Percentiles rank a stretch among this genome's conserved stretches.
These are phyloP conservation scores for Trichacis sp. DNA, from an alignment of 2,888 invertebrate genomes.

Conservation along the genomic window DNA sequence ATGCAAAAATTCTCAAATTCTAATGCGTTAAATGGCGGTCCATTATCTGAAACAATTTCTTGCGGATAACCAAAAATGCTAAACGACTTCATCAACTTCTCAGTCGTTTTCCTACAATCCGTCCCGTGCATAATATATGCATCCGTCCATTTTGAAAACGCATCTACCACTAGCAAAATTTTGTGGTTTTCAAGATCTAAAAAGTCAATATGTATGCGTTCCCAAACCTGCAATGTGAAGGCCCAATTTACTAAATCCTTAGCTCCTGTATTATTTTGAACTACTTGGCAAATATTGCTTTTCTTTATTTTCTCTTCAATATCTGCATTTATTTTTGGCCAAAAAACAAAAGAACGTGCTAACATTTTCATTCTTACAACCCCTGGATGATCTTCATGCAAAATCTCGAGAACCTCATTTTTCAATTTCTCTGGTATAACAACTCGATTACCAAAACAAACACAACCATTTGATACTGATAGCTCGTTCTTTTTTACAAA, in stretches of 20 bases:
- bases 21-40: slow-evolving; percentile 20
- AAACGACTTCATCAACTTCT: slow-evolving; percentile 24
- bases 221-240: slow-evolving; percentile 51
- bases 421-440: slow-evolving; percentile 19
- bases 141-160: slow-evolving; percentile 65
- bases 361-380: slow-evolving; percentile 52
- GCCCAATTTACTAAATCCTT: slow-evolving; percentile 27
- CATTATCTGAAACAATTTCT: slow-evolving; percentile 27
- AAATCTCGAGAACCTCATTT: slow-evolving; percentile 9
- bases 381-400: slow-evolving; percentile 46
- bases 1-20: slow-evolving; percentile 20
- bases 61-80: slow-evolving; percentile 27
- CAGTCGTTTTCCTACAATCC: slow-evolving; percentile 15
- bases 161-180: slow-evolving; percentile 23
- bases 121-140: slow-evolving; percentile 21
- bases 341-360: slow-evolving; percentile 50
- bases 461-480: slow-evolving; percentile 6
- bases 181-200: slow-evolving; percentile 25
- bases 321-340: slow-evolving; percentile 50
- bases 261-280: slow-evolving; percentile 48
- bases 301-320: slow-evolving; percentile 47
- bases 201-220: slow-evolving; percentile 67
- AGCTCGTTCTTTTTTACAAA: slow-evolving; percentile 16
- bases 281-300: slow-evolving; percentile 47
- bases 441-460: slow-evolving; percentile 24